Percentiles rank a stretch among this genome's conserved stretches.
phyloP scores from a whole-genome alignment of 2,113 vertebrate genomes.

The Xenopus borealis region DNA sequence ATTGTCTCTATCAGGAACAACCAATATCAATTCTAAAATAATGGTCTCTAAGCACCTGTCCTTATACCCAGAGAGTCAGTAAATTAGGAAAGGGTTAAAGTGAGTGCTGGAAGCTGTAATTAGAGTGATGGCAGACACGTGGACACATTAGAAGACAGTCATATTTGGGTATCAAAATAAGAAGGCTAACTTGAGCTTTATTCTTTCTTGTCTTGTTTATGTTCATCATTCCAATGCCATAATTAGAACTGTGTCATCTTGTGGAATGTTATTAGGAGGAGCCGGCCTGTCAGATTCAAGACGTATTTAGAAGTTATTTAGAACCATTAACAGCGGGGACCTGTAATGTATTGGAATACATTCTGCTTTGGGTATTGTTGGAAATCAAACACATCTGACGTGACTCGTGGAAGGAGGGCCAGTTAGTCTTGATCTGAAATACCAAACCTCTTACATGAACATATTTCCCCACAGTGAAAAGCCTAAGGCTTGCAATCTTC shows the following conservation, averaged over 20 bases:
- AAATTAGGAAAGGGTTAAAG: not conserved
- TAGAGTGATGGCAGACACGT: slow-evolving; percentile 22
- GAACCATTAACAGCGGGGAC: slow-evolving; percentile 6
- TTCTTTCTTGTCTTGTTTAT: slow-evolving; percentile 32
- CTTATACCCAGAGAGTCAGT: too few relatives aligned
- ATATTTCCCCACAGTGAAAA: slow-evolving; percentile 18
- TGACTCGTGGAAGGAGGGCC: slow-evolving; percentile 31
- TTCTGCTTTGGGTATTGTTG: slow-evolving; percentile 29
- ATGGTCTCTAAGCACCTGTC: too few relatives aligned
- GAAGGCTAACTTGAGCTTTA: slow-evolving; percentile 33
- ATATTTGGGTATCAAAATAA: slow-evolving; percentile 44
- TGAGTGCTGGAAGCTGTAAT: not conserved
- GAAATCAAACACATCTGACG: slow-evolving; percentile 29
- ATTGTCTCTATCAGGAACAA: too few relatives aligned
- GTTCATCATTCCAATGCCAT: slow-evolving; percentile 39
- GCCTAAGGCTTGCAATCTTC: not conserved
- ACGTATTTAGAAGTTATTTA: slow-evolving; percentile 41
- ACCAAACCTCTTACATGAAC: slow-evolving; percentile 37
- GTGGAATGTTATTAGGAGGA: slow-evolving; percentile 40
- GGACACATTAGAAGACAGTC: slow-evolving; percentile 29
- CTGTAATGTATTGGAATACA: slow-evolving; percentile 21
- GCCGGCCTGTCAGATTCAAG: slow-evolving; percentile 27
- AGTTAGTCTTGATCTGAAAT: slow-evolving; percentile 38
- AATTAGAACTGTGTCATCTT: slow-evolving; percentile 31
- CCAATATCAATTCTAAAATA: too few relatives aligned